These are phyloP conservation scores for Hirtodrosophila alboralis DNA, from an alignment of 2,888 invertebrate species.

Conservation along the genomic window DNA sequence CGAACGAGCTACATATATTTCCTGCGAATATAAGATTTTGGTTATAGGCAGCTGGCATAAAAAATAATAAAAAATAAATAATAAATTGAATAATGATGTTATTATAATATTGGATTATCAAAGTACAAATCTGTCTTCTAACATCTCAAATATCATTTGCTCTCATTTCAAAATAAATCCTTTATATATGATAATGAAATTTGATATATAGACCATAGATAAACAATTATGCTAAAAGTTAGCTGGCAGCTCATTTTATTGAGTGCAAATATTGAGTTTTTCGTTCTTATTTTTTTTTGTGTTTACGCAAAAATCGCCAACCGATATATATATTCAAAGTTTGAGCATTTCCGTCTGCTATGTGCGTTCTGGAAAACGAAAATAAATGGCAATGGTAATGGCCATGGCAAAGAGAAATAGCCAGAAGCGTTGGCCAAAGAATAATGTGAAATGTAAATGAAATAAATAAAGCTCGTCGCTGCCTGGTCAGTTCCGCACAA, in stretches of 20 bases:
- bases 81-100: too few species aligned
- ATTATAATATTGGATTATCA: too few species aligned
- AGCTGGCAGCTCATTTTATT: constrained; percentile 7
- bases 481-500: constrained; percentile 68
- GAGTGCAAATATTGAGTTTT: constrained; percentile 25
- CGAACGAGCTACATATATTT: too few species aligned
- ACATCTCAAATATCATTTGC: too few species aligned
- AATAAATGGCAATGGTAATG: constrained; percentile 50
- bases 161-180: too few species aligned
- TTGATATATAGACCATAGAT: too few species aligned
- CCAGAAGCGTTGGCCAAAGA: constrained; percentile 26
- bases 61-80: too few species aligned
- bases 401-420: constrained; percentile 63
- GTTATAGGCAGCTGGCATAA: too few species aligned
- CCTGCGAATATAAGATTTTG: too few species aligned
- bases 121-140: too few species aligned
- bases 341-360: constrained; percentile 49
- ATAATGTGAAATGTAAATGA: constrained; percentile 53
- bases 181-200: too few species aligned
- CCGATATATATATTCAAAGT: constrained; percentile 7
- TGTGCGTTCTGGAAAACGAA: constrained; percentile 10
- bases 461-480: constrained; percentile 44
- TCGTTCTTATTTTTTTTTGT: not conserved
- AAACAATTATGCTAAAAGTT: not conserved
- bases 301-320: not conserved